Base-by-base conservation (phyloP, 2,113 vertebrate species). In the Cygnus atratus region DNA sequence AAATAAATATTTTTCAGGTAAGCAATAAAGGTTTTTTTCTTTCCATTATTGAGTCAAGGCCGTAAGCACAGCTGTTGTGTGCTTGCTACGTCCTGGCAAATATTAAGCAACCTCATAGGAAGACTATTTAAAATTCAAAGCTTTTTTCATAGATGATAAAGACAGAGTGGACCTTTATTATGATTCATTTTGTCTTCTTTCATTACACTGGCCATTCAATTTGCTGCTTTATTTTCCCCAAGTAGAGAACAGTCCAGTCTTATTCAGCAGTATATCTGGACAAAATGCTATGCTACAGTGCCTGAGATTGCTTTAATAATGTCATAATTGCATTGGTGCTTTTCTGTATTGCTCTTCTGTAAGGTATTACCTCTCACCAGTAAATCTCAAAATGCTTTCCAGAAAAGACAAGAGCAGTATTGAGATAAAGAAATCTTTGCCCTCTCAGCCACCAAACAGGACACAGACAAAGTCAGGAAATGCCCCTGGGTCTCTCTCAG, bases 401-500 rank as follows among this genome's bases (percentile, higher is more conserved):
- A 75, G 61, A 67, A 74, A 67, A 55, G 52, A 6, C 28, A 5
- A 19, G 48, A 41, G 28, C 17, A 88, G 7, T 52, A 28, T 4
- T 52, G 76, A 89, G 84, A 29, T 61, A 58, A 63, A 46, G 52
- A 83, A 35, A 39, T 29, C 10, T 74, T 73, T 77, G 73, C 19
- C 48, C 50, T 80, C 33, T 58, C 83, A 31, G 35, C 66, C 6
- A 0, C 48, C 72, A 15, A 76, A 33, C 48, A n/a, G 74, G 48
- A 62, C 62, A 39, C 37, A 55, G 78, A 28, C 48, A 26, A 43
- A 18, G 2, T 20, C 39, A 55, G 88, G 90, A 93, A 71, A 62
- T 93, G 79, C 88, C 59, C 39, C n/a, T 55, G 83, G 75, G 83
- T 88, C 41, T 83, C 57, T 90, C 72, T 74, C 63, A 90, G 92